Evolutionary conservation across 2,888 invertebrate genomes (phyloP), one percentile per base, ranked within the genome.

Genomic region (Zaprionus bogoriensis): DNA sequence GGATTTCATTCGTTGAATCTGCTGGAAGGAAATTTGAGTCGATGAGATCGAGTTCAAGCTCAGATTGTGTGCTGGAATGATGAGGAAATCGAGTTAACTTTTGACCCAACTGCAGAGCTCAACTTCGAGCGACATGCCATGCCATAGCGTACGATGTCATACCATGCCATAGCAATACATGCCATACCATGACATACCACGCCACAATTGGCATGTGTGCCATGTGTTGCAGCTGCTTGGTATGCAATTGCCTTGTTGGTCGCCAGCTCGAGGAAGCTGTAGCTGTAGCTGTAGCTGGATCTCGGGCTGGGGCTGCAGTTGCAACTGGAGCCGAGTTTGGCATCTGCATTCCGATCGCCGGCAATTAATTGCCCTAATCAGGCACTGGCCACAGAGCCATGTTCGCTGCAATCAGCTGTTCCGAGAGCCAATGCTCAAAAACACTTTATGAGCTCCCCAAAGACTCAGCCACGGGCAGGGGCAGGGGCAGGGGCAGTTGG

Each of bases 331-430:
- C 57, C 42, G 50, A 50, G 45, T 63, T 47, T 39, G 39, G 48
- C 39, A 68, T 64, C 65, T 53, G 66, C 77, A 72, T 72, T 76
- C 77, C 71, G 48, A 73, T 87, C 81, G 59, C 46, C 44, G 64
- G 59, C 82, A 70, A 87, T 87, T 80, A 80, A 87, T 85, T 87
- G 87, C 75, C 87, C 70, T 77, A 87, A 80, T 80, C 87, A 74
- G 75, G 59, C 81, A 55, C 58, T 81, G 81, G 59, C 71, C 62
- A 57, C 73, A 60, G 30, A 50, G 46, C 45, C 32, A 50, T 44
- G 41, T 82, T 79, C 47, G 58, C 63, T 57, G 66, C 64, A 87
- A 87, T 87, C 81, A 86, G 86, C 86, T 80, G 87, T 74, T 78
- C 48, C 84, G 51, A 64, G 63, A 58, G 80, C 17, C 60, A 47